Percentiles rank a stretch among this genome's conserved stretches.
phyloP scores from a whole-genome alignment of 2,888 invertebrate genomes.

The Drosophila birchii region DNA sequence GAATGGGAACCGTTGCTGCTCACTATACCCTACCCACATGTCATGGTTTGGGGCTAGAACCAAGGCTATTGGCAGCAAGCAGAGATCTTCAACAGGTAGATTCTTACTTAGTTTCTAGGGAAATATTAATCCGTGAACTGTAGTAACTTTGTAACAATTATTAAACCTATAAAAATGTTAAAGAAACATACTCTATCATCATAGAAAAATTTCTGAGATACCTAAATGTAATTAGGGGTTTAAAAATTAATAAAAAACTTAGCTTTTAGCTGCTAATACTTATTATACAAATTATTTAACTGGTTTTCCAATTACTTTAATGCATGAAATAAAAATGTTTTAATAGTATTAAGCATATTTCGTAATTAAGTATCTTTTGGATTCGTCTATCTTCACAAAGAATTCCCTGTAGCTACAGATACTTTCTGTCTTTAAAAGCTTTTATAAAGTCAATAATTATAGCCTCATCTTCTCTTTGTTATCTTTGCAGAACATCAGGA shows the following conservation, averaged over 20 bases:
- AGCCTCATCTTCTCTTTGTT: not conserved
- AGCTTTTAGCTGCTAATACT: not conserved
- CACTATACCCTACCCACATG: slow-evolving; percentile 35
- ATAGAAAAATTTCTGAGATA: too few relatives aligned
- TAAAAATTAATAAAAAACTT: not conserved
- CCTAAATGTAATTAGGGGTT: not conserved
- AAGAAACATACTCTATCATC: not conserved
- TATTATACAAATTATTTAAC: not conserved
- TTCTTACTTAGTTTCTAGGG: not conserved
- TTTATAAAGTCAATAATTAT: slow-evolving; percentile 10
- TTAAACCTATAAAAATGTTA: too few relatives aligned
- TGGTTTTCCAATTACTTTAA: not conserved
- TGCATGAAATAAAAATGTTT: too few relatives aligned
- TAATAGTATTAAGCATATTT: too few relatives aligned
- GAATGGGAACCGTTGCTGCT: slow-evolving; percentile 65
- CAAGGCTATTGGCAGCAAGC: not conserved
- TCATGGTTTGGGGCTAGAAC: slow-evolving; percentile 4
- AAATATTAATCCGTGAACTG: not conserved
- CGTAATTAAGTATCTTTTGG: too few relatives aligned
- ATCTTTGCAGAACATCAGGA: slow-evolving; percentile 29
- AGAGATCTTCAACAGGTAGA: slow-evolving; percentile 15
- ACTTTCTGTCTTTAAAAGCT: not conserved
- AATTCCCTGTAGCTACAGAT: not conserved
- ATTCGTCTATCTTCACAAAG: not conserved
- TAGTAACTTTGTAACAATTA: not conserved